phyloP scores from a whole-genome alignment of 2,797 vertebrate genomes.

The Pangasius larnaudii region DNA sequence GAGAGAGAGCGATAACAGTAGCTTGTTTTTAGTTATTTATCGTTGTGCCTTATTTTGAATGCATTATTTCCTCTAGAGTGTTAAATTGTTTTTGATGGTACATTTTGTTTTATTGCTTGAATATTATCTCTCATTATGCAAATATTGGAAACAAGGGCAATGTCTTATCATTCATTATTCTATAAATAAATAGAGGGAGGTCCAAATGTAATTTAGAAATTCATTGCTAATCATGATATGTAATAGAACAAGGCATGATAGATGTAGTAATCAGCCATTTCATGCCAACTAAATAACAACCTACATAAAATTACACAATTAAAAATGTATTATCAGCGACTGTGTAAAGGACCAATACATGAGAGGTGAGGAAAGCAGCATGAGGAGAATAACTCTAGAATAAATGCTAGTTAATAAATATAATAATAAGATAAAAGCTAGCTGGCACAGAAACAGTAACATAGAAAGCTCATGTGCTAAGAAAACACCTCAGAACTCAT shows the following conservation, averaged over 20 bases:
- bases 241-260: constrained; percentile 33
- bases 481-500: neutral
- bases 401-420: neutral
- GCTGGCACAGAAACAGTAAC: neutral
- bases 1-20: neutral
- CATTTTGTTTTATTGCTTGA: constrained; percentile 1
- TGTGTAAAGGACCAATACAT: neutral
- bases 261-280: constrained; percentile 23
- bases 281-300: constrained; percentile 38
- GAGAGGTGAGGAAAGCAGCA: neutral
- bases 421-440: neutral
- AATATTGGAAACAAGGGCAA: constrained; percentile 37
- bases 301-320: constrained; percentile 29
- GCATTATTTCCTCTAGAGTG: constrained; percentile 5
- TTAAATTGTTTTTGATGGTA: constrained; percentile 3
- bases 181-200: constrained; percentile 41
- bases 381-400: neutral
- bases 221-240: constrained; percentile 42
- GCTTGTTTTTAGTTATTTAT: neutral
- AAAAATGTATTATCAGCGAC: neutral
- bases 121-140: constrained; percentile 30
- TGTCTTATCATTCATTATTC: constrained; percentile 49
- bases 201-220: constrained; percentile 47
- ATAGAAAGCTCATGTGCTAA: neutral
- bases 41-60: neutral